Evolutionary conservation across 2,797 vertebrate species (phyloP), one percentile per base, ranked within the genome.

Genomic region (Aulostomus chinensis): DNA sequence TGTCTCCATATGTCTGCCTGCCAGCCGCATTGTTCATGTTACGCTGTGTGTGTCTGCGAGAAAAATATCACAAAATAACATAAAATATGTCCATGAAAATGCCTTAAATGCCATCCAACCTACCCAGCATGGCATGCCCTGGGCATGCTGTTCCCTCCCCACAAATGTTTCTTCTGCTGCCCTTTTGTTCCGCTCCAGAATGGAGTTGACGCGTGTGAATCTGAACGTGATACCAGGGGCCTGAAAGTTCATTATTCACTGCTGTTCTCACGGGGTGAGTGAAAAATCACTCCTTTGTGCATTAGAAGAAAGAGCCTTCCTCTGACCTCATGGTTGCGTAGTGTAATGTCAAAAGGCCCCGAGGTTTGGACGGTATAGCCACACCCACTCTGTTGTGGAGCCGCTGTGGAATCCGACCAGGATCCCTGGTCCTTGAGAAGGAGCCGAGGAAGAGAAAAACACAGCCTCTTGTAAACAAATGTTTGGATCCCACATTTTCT

Each of bases 281-380:
- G 84, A 82, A 81, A 86, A 88, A 90, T 86, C 80, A 78, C 45
- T 50, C 76, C 64, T 85, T 80, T 81, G 81, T 81, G 73, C 68
- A 30, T 49, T 1, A 29, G 68, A 84, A 84, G 78, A 85, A 85
- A 83, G 79, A 78, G 78, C 50, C 77, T 84, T 83, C 81, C 82
- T 85, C 79, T 83, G 84, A 88, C 86, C 82, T 88, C 84, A 83
- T 80, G 82, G 84, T 51, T 69, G 66, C 37, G 59, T 64, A 64
- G 85, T 75, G 76, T 77, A 83, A 85, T 76, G 81, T 85, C 80
- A 84, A 86, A 85, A 81, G 79, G 79, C 72, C 75, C 47, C 16
- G 75, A 76, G 80, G 85, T 86, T 81, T 77, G 81, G 76, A 73
- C 18, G 66, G 65, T 16, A 12, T 63, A 41, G 81, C 85, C 86